A percentile compares a stretch with the other conserved stretches of the same genome.
Conservation (phyloP, 1,140 invertebrate genomes). For the Drosophila repleta region DNA sequence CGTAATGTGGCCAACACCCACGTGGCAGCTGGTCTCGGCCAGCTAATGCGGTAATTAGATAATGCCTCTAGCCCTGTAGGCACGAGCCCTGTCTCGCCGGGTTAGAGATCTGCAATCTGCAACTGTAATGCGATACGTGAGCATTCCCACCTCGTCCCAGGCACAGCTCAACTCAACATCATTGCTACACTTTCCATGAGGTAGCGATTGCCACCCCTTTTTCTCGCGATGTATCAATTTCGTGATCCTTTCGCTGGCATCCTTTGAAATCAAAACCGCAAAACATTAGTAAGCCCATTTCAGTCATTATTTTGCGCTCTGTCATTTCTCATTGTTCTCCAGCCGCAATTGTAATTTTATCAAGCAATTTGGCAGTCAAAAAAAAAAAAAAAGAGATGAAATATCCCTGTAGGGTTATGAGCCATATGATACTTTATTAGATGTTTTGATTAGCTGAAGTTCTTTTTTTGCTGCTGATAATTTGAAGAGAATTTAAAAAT, state of each 20-base stretch:
- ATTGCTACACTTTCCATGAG: slow-evolving; percentile 28
- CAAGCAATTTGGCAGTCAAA: slow-evolving; percentile 67
- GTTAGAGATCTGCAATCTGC: slow-evolving; percentile 67
- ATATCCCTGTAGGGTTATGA: background rate
- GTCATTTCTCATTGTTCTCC: slow-evolving; percentile 48
- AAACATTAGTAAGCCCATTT: slow-evolving; percentile 72
- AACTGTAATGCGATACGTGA: slow-evolving; percentile 63
- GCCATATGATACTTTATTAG: slow-evolving; percentile 31
- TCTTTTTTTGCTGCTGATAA: background rate
- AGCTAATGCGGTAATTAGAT: slow-evolving; percentile 76
- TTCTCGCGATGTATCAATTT: slow-evolving; percentile 50
- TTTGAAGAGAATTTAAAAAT: background rate
- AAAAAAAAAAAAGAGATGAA: background rate
- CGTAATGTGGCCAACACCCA: slow-evolving; percentile 35
- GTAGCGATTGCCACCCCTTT: slow-evolving; percentile 64
- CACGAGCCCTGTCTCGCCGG: slow-evolving; percentile 47
- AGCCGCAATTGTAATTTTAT: slow-evolving; percentile 77
- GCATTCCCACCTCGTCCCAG: slow-evolving; percentile 29
- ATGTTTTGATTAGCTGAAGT: slow-evolving; percentile 29
- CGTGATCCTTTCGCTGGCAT: slow-evolving; percentile 65
- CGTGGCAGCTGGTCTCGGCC: slow-evolving; percentile 31
- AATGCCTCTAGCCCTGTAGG: slow-evolving; percentile 52
- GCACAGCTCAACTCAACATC: slow-evolving; percentile 3
- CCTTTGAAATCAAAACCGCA: slow-evolving; percentile 73
- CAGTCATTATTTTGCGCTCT: slow-evolving; percentile 20